Evolutionary conservation across 1,140 invertebrate genomes (phyloP).

Genomic region (Pomacea maculata): DNA sequence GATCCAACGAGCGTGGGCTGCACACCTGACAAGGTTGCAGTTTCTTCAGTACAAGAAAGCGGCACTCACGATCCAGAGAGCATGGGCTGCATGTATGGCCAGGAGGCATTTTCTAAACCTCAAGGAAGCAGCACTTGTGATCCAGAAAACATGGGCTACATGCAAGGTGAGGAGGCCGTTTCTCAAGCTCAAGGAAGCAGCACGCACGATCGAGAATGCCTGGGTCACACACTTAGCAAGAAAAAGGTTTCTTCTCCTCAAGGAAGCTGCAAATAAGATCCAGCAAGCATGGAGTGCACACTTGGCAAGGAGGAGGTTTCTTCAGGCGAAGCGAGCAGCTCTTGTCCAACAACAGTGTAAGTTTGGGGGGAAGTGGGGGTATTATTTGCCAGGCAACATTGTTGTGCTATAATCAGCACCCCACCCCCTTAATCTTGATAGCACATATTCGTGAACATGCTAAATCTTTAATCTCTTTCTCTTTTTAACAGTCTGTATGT

Average conservation of each 20-base stretch:
- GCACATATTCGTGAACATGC: too few relatives aligned
- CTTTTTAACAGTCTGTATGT: too few relatives aligned
- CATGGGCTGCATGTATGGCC: background rate
- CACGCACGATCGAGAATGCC: conserved; percentile 23
- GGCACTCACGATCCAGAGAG: conserved; percentile 12
- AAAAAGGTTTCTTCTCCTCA: background rate
- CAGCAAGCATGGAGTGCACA: conserved; percentile 11
- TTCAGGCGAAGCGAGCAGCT: background rate
- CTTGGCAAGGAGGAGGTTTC: background rate
- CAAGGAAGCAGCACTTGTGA: background rate
- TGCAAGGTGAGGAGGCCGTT: background rate
- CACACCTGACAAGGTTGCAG: background rate
- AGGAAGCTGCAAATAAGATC: background rate
- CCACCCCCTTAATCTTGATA: too few relatives aligned
- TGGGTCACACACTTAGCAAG: background rate
- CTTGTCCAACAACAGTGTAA: conserved; percentile 8
- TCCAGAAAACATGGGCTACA: conserved; percentile 25
- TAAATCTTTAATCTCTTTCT: too few relatives aligned
- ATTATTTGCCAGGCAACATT: background rate
- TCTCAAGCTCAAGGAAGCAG: background rate
- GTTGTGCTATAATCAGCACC: too few relatives aligned
- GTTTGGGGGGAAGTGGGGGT: background rate
- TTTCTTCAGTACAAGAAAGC: background rate
- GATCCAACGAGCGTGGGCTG: conserved; percentile 10
- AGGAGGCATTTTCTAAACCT: background rate